Conservation (phyloP, 1,140 invertebrate species). For the Drosophila biarmipes region DNA sequence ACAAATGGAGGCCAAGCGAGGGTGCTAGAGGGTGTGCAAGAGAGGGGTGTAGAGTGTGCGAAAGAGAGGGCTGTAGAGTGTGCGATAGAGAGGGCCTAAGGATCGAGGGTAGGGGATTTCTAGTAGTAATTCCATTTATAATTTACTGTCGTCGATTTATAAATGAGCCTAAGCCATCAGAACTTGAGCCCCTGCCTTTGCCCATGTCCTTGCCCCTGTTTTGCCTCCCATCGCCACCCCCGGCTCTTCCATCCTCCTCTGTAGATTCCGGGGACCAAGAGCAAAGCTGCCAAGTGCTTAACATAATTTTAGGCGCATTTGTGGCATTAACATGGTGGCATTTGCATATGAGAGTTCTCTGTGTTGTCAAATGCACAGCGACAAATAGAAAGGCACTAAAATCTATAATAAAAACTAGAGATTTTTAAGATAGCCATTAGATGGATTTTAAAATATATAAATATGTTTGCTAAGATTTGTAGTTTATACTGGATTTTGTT, state of each 20-base stretch:
- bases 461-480: too few species aligned
- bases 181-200: constrained; percentile 16
- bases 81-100: neutral
- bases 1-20: constrained; percentile 9
- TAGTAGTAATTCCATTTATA: constrained; percentile 75
- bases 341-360: constrained; percentile 30
- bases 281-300: constrained; percentile 52
- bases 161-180: constrained; percentile 74
- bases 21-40: neutral
- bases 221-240: neutral
- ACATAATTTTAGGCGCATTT: constrained; percentile 74
- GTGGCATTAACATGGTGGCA: constrained; percentile 49
- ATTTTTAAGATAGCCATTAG: too few species aligned
- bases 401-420: neutral
- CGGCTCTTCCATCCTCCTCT: neutral
- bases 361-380: constrained; percentile 16
- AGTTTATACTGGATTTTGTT: too few species aligned
- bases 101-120: neutral
- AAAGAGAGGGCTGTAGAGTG: constrained; percentile 3
- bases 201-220: neutral
- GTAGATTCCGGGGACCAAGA: constrained; percentile 1
- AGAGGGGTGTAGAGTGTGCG: neutral
- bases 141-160: constrained; percentile 78
- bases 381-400: neutral
- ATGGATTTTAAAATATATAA: too few species aligned